A percentile compares a stretch with the other conserved stretches of the same genome.
Conservation (phyloP, 2,888 invertebrate species). For the Drosophila lacicola region DNA sequence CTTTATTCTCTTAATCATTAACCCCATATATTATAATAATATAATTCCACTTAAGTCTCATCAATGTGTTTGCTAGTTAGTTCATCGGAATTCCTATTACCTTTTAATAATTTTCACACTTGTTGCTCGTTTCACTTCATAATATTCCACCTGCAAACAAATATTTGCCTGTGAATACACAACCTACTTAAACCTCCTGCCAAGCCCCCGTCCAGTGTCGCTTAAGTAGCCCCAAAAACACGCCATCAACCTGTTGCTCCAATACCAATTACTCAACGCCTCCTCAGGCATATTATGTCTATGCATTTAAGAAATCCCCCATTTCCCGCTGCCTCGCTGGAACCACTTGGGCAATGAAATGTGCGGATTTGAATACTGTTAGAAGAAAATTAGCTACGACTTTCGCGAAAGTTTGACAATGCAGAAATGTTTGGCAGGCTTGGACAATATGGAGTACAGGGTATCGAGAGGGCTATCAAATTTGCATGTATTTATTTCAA, state of each 20-base stretch:
- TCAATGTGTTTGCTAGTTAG: neutral
- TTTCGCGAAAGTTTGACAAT: no score
- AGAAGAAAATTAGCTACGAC: no score
- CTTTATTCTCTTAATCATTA: neutral
- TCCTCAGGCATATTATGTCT: neutral
- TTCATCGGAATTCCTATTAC: conserved; percentile 32
- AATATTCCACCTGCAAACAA: conserved; percentile 21
- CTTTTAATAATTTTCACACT: conserved; percentile 53
- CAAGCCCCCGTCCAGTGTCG: conserved; percentile 22
- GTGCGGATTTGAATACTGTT: no score
- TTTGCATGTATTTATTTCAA: neutral
- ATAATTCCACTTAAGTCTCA: conserved; percentile 1
- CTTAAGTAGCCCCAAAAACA: neutral
- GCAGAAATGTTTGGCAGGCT: no score
- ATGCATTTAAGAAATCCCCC: neutral
- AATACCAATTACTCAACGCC: conserved; percentile 6
- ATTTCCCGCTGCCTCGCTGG: neutral
- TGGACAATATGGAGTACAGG: neutral
- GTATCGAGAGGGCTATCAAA: conserved; percentile 5
- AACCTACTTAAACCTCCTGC: conserved; percentile 15
- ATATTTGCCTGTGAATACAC: neutral
- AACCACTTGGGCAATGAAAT: neutral
- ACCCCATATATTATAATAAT: neutral
- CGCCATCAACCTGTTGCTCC: conserved; percentile 38
- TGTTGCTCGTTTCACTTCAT: conserved; percentile 32